Percentiles rank a stretch among this genome's conserved stretches.
Conservation (phyloP, 1,140 invertebrate genomes). For the Drosophila quadrilineata region DNA sequence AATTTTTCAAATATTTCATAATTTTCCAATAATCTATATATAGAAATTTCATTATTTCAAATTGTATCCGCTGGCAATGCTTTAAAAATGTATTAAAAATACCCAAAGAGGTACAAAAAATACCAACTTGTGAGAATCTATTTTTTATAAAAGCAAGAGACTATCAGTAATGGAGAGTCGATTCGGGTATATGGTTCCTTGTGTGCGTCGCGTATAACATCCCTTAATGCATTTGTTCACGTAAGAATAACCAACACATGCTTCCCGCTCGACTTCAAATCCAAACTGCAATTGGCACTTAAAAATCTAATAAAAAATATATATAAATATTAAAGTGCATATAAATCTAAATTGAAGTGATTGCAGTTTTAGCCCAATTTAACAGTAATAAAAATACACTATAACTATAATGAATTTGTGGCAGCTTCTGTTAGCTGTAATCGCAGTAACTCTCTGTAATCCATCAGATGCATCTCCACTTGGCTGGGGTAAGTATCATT, state of each 20-base stretch:
- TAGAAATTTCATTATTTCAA: too few relatives aligned
- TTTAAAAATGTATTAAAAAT: too few relatives aligned
- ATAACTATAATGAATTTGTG: conserved; percentile 32
- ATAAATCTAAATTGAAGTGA: too few relatives aligned
- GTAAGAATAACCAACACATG: conserved; percentile 29
- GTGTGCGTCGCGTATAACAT: conserved; percentile 5
- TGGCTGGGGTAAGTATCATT: conserved; percentile 38
- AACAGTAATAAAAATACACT: conserved; percentile 10
- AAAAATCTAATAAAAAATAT: not conserved
- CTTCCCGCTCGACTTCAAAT: conserved; percentile 12
- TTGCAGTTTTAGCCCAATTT: too few relatives aligned
- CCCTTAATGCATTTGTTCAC: conserved; percentile 19
- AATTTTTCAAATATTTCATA: too few relatives aligned
- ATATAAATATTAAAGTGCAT: too few relatives aligned
- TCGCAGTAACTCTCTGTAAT: not conserved
- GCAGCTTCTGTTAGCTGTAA: conserved; percentile 1
- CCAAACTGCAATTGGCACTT: not conserved
- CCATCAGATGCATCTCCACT: conserved; percentile 19
- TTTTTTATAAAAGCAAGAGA: too few relatives aligned
- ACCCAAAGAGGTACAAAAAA: not conserved
- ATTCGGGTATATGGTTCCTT: not conserved
- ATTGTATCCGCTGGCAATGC: too few relatives aligned
- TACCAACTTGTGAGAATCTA: too few relatives aligned
- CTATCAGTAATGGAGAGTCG: conserved; percentile 18
- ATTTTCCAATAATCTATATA: too few relatives aligned